Evolutionary conservation across 2,888 invertebrate species (phyloP).

Genomic region (Petrophora chlorosata): DNA sequence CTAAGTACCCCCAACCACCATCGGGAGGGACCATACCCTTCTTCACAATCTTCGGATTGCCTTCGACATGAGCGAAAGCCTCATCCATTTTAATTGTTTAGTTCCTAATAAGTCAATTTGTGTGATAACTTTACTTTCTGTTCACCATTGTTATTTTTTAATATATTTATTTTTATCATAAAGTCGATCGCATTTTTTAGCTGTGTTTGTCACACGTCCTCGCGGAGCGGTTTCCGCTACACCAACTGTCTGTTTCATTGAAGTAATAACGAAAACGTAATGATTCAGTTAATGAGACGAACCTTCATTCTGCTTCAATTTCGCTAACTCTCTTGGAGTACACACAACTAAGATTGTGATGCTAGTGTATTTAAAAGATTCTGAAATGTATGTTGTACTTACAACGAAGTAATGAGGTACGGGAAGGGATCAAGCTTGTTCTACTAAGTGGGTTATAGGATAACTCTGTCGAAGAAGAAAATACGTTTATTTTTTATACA

Average conservation of each 20-base stretch:
- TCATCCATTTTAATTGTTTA: constrained; percentile 66
- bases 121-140: too few relatives aligned
- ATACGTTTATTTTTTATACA: too few relatives aligned
- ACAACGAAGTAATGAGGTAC: too few relatives aligned
- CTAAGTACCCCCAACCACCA: constrained; percentile 92
- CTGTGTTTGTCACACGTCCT: constrained; percentile 45
- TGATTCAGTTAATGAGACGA: constrained; percentile 12
- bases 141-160: constrained; percentile 15
- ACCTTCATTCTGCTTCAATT: constrained; percentile 6
- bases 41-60: constrained; percentile 39
- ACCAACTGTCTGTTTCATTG: constrained; percentile 35
- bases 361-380: too few relatives aligned
- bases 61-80: constrained; percentile 71
- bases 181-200: constrained; percentile 21
- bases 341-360: too few relatives aligned
- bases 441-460: too few relatives aligned
- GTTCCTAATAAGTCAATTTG: constrained; percentile 2
- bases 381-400: too few relatives aligned
- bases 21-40: constrained; percentile 83
- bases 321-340: background rate
- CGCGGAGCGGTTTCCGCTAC: constrained; percentile 41
- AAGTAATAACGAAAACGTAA: constrained; percentile 13
- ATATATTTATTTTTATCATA: background rate
- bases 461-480: too few relatives aligned
- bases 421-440: too few relatives aligned